Percentiles rank a stretch among this genome's conserved stretches.
Evolutionary conservation across 2,797 vertebrate genomes (phyloP).

Genomic region (Tenualosa thibaudeaui): DNA sequence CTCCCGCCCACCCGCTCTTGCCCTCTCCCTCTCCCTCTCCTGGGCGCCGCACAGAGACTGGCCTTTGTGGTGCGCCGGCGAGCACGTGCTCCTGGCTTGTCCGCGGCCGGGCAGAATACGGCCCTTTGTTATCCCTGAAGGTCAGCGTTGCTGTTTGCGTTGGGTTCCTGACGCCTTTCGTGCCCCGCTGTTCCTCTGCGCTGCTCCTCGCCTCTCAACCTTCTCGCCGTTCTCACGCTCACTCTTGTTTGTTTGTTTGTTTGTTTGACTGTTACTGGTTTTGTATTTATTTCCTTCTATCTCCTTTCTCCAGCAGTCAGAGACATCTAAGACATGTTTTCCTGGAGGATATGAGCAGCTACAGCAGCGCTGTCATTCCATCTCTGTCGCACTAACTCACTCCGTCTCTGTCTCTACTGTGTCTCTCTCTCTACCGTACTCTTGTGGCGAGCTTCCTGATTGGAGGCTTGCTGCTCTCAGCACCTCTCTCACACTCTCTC

Average conservation of each 20-base stretch:
- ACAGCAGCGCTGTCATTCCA: neutral
- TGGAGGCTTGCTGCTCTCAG: neutral
- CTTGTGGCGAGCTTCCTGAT: neutral
- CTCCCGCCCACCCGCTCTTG: conserved; percentile 63
- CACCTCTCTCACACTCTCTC: neutral
- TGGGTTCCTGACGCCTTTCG: conserved; percentile 66
- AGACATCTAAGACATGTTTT: conserved; percentile 26
- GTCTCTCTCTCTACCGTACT: neutral
- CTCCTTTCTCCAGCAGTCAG: conserved; percentile 31
- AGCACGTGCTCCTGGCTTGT: conserved; percentile 70
- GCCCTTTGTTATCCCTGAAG: conserved; percentile 74
- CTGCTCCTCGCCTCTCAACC: conserved; percentile 27
- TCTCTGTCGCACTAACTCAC: neutral
- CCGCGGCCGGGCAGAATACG: conserved; percentile 73
- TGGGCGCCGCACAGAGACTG: conserved; percentile 73
- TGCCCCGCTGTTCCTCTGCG: conserved; percentile 28
- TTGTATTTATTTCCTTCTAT: neutral
- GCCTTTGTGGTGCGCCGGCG: conserved; percentile 67
- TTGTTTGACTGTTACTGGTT: neutral
- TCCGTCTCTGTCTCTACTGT: neutral
- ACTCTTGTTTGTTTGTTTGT: neutral
- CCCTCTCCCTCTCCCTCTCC: conserved; percentile 77
- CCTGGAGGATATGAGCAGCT: neutral
- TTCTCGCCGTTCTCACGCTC: conserved; percentile 10
- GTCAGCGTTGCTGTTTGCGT: conserved; percentile 70